Conservation (phyloP, 2,888 invertebrate species). For the Drosophila subquinaria region DNA sequence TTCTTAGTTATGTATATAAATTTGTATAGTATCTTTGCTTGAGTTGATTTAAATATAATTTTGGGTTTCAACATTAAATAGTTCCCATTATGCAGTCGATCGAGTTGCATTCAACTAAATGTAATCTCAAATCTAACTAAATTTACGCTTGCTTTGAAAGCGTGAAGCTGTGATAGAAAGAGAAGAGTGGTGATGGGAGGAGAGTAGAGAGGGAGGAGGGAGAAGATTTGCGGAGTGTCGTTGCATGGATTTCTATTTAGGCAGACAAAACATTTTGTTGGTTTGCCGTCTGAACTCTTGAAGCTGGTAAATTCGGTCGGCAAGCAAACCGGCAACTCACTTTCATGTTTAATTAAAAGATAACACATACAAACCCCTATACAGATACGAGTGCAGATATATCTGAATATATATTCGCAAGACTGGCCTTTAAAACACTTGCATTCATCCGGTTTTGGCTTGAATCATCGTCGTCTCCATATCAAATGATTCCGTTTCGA, state of each 20-base stretch:
- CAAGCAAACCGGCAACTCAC: slow-evolving; percentile 36
- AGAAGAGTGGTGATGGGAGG: too few species aligned
- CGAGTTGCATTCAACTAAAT: slow-evolving; percentile 7
- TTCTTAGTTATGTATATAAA: background rate
- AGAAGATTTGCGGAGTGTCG: background rate
- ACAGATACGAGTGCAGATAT: slow-evolving; percentile 12
- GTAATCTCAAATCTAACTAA: slow-evolving; percentile 1
- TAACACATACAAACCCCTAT: slow-evolving; percentile 60
- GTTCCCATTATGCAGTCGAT: slow-evolving; percentile 2
- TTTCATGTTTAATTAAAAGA: slow-evolving; percentile 81
- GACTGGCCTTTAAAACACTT: slow-evolving; percentile 49
- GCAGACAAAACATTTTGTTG: slow-evolving; percentile 18
- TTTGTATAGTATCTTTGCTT: too few species aligned
- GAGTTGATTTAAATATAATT: slow-evolving; percentile 4
- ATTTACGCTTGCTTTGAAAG: slow-evolving; percentile 4
- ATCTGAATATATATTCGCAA: background rate
- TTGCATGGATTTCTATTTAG: slow-evolving; percentile 21
- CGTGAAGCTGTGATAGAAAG: background rate
- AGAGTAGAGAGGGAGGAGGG: too few species aligned
- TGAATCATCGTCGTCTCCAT: slow-evolving; percentile 9
- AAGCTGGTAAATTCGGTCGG: slow-evolving; percentile 51
- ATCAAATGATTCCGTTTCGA: slow-evolving; percentile 43
- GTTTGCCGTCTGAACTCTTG: slow-evolving; percentile 12
- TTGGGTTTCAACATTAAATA: background rate
- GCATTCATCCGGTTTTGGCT: slow-evolving; percentile 27